Evolutionary conservation across 2,113 vertebrate species (phyloP).

Genomic region (Balaeniceps rex): DNA sequence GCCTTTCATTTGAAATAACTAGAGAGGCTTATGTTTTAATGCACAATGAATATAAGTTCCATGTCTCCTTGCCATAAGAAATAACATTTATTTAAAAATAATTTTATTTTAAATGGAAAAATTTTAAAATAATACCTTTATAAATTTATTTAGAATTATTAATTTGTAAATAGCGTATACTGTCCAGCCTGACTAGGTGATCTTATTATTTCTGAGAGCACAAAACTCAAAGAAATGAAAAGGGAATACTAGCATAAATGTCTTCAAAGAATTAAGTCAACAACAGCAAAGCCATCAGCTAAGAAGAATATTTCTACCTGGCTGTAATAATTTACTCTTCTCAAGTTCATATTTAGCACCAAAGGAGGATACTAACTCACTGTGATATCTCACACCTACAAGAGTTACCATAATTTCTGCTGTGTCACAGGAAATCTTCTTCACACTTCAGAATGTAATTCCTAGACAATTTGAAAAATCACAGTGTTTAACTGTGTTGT

Average conservation of each 20-base stretch:
- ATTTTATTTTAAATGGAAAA: not conserved
- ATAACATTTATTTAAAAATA: not conserved
- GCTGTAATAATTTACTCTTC: not conserved
- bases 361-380: not conserved
- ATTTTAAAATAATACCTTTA: not conserved
- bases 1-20: not conserved
- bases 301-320: not conserved
- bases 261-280: not conserved
- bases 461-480: not conserved
- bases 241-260: not conserved
- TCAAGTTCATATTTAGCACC: not conserved
- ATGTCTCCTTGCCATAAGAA: not conserved
- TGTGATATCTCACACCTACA: not conserved
- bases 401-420: not conserved
- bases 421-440: not conserved
- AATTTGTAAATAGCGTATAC: not conserved
- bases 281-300: not conserved
- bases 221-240: not conserved
- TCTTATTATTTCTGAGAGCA: not conserved
- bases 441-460: not conserved
- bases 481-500: not conserved
- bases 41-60: not conserved
- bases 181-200: not conserved
- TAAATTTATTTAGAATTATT: not conserved
- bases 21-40: not conserved